Percentiles rank a stretch among this genome's conserved stretches.
Conservation (phyloP, 1,140 invertebrate genomes). For the Papilio machaon region DNA sequence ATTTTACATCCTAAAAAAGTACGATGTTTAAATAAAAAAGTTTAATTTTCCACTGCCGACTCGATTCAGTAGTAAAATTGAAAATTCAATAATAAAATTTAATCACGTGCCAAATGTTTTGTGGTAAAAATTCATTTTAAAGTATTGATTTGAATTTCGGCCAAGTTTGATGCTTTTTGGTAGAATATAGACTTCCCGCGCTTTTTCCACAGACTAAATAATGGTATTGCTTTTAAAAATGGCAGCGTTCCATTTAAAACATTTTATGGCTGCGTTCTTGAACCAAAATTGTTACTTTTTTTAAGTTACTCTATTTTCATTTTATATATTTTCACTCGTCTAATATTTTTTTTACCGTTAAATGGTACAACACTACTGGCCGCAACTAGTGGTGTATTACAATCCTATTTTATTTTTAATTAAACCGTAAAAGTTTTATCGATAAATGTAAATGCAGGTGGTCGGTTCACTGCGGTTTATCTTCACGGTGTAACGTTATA, state of each 20-base stretch:
- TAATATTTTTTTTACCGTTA: neutral
- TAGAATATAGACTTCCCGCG: slow-evolving; percentile 7
- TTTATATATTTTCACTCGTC: neutral
- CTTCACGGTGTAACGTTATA: slow-evolving; percentile 27
- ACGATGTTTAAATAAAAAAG: slow-evolving; percentile 2
- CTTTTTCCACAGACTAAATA: slow-evolving; percentile 29
- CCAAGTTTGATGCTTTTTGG: slow-evolving; percentile 33
- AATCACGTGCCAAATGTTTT: slow-evolving; percentile 31
- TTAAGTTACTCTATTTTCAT: neutral
- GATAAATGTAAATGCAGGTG: slow-evolving; percentile 22
- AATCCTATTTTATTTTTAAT: slow-evolving; percentile 19
- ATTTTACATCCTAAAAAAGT: neutral
- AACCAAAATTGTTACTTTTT: slow-evolving; percentile 17
- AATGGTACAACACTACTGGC: neutral
- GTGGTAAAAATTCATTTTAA: slow-evolving; percentile 36
- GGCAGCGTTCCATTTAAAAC: slow-evolving; percentile 25
- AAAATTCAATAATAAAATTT: slow-evolving; percentile 33
- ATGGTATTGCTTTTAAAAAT: slow-evolving; percentile 28
- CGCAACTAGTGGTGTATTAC: neutral
- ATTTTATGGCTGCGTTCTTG: slow-evolving; percentile 11
- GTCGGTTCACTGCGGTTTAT: slow-evolving; percentile 11
- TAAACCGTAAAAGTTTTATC: slow-evolving; percentile 32
- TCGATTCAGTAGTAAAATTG: slow-evolving; percentile 21
- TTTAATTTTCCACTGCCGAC: slow-evolving; percentile 2
- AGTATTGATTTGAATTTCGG: slow-evolving; percentile 34